Conservation (phyloP, 2,797 vertebrate genomes). For the Coendou prehensilis region DNA sequence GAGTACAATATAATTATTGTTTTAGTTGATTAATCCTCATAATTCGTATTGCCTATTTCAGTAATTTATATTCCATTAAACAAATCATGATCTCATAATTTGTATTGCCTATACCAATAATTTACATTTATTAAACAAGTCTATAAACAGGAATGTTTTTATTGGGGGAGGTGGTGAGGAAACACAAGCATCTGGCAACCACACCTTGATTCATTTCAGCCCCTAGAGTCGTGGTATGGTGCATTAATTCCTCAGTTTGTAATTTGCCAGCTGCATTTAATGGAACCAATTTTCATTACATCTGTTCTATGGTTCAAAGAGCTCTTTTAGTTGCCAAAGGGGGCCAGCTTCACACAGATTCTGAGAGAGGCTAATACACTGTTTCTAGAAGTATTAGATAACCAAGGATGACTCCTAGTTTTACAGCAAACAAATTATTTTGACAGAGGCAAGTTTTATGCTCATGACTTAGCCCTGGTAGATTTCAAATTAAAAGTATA, state of each 20-base stretch:
- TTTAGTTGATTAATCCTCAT: conserved; percentile 59
- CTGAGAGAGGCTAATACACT: conserved; percentile 85
- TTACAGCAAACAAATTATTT: conserved; percentile 89
- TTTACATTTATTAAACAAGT: conserved; percentile 77
- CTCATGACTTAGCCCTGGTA: conserved; percentile 85
- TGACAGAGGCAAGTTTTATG: conserved; percentile 86
- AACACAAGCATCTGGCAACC: conserved; percentile 89
- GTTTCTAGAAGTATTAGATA: conserved; percentile 89
- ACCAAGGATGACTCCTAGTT: conserved; percentile 82
- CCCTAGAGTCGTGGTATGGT: conserved; percentile 91
- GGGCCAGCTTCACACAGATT: conserved; percentile 87
- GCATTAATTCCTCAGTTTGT: conserved; percentile 92
- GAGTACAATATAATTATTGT: neutral
- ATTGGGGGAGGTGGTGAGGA: conserved; percentile 72
- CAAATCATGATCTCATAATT: conserved; percentile 59
- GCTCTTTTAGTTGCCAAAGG: conserved; percentile 90
- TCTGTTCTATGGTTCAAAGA: conserved; percentile 92
- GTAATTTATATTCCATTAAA: conserved; percentile 77
- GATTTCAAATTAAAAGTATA: conserved; percentile 87
- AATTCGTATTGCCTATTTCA: conserved; percentile 72
- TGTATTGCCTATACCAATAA: conserved; percentile 76
- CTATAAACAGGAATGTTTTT: conserved; percentile 82
- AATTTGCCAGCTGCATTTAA: conserved; percentile 91
- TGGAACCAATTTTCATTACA: conserved; percentile 92
- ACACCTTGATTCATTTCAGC: conserved; percentile 92